phyloP scores from a whole-genome alignment of 1,140 invertebrate genomes.

The Drosophila serrata region DNA sequence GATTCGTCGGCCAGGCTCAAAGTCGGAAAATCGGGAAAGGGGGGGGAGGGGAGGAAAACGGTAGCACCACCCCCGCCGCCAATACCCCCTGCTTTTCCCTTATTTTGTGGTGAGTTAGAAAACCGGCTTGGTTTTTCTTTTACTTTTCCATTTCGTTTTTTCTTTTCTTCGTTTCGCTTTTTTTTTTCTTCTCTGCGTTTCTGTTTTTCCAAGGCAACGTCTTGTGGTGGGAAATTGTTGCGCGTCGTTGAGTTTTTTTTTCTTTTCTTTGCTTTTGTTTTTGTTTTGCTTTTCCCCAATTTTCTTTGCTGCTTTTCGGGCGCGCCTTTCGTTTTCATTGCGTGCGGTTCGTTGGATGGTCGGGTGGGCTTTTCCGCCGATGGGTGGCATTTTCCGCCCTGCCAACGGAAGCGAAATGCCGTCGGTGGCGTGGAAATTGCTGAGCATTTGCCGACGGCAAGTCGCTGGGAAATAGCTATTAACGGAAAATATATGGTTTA shows the following conservation, averaged over 20 bases:
- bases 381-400: conserved; percentile 8
- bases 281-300: conserved; percentile 29
- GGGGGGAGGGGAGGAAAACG: not conserved
- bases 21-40: conserved; percentile 11
- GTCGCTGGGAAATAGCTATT: conserved; percentile 5
- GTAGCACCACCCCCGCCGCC: conserved; percentile 1
- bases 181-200: conserved; percentile 1
- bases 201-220: conserved; percentile 70
- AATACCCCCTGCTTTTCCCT: conserved; percentile 25
- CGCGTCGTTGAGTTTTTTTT: conserved; percentile 64
- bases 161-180: not conserved
- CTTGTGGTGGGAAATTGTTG: conserved; percentile 80
- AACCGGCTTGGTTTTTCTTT: conserved; percentile 41
- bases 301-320: conserved; percentile 42
- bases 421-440: conserved; percentile 55
- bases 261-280: conserved; percentile 10
- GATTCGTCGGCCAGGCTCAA: conserved; percentile 72
- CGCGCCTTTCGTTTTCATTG: conserved; percentile 77
- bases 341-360: conserved; percentile 16
- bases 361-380: conserved; percentile 2
- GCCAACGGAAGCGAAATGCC: conserved; percentile 48
- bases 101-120: conserved; percentile 76
- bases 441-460: conserved; percentile 64
- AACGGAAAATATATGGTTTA: not conserved
- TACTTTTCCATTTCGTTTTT: conserved; percentile 6